phyloP scores from a whole-genome alignment of 2,797 vertebrate genomes.

The Erethizon dorsatum region DNA sequence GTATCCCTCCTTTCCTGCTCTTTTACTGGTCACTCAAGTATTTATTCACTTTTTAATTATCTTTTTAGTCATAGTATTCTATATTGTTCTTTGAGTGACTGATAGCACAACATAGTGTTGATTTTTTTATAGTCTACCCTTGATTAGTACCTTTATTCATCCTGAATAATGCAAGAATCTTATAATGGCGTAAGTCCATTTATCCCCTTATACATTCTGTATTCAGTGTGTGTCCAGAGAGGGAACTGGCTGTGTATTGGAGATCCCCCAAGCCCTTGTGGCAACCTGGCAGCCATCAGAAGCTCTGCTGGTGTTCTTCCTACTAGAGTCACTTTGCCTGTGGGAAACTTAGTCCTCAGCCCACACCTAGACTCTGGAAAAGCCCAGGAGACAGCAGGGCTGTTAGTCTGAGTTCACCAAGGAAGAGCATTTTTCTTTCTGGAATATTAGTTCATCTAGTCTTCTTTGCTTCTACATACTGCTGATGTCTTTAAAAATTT shows the following conservation, averaged over 20 bases:
- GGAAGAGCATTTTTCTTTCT: neutral
- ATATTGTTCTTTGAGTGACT: neutral
- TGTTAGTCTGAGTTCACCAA: neutral
- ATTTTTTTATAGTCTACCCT: neutral
- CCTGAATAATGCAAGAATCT: neutral
- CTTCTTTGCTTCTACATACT: neutral
- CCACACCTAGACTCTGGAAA: neutral
- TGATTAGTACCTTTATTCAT: neutral
- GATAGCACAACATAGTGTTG: neutral
- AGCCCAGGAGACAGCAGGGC: too few species aligned
- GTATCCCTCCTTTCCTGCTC: neutral
- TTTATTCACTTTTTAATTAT: neutral
- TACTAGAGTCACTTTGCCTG: neutral
- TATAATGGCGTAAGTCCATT: neutral
- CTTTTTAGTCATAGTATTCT: neutral
- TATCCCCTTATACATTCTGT: neutral
- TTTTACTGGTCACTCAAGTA: neutral
- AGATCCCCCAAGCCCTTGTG: neutral
- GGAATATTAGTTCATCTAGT: neutral
- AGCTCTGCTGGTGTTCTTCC: neutral
- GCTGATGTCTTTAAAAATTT: neutral
- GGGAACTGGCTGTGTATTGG: neutral
- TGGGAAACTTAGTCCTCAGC: neutral
- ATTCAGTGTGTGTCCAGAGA: neutral
- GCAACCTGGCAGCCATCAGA: neutral